These are phyloP conservation scores for Imbricaverruca yamaguchii DNA, from an alignment of 2,888 invertebrate species.

Conservation along the genomic window DNA sequence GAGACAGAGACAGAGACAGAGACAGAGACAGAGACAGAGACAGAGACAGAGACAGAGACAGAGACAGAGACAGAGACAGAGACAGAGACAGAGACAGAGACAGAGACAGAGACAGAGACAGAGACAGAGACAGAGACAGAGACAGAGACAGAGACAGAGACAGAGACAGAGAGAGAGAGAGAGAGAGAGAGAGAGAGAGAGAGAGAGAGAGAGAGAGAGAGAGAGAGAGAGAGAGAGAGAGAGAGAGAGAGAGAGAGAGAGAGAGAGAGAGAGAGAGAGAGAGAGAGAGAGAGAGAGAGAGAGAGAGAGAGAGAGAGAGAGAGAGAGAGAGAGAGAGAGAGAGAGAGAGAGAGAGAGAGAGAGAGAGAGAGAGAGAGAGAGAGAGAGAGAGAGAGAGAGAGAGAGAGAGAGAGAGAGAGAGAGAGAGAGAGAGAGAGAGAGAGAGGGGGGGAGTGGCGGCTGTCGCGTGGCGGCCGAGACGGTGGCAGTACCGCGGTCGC, in stretches of 20 bases:
- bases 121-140: no score
- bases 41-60: background rate
- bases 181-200: no score
- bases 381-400: background rate
- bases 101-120: no score
- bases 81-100: background rate
- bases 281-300: slow-evolving; percentile 13
- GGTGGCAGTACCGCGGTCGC: background rate
- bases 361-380: background rate
- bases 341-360: background rate
- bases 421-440: slow-evolving; percentile 22
- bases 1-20: slow-evolving; percentile 25
- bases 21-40: slow-evolving; percentile 25
- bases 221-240: no score
- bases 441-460: background rate
- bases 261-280: slow-evolving; percentile 8
- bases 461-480: background rate
- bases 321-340: background rate
- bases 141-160: no score
- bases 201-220: no score
- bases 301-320: background rate
- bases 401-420: slow-evolving; percentile 23
- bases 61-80: background rate
- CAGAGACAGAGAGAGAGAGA: no score
- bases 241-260: no score